Conservation (phyloP, 2,888 invertebrate species). For the Acronicta psi region DNA sequence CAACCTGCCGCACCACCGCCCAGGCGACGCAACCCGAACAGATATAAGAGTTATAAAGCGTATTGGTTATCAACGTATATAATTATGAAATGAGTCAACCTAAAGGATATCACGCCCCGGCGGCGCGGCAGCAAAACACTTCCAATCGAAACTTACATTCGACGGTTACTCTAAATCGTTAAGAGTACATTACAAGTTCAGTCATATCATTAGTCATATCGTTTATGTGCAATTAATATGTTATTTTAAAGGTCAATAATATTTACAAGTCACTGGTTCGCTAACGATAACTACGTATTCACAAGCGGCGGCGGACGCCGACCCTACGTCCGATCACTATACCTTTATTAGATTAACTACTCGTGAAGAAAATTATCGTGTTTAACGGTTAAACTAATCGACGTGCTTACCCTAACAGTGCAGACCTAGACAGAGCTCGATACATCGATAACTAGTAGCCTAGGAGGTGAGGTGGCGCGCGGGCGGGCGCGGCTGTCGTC, state of each 20-base stretch:
- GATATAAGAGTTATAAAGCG: constrained; percentile 84
- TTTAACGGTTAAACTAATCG: constrained; percentile 78
- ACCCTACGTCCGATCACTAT: constrained; percentile 68
- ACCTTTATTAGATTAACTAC: constrained; percentile 72
- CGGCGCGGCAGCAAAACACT: constrained; percentile 70
- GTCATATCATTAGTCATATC: constrained; percentile 86
- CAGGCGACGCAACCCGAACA: constrained; percentile 64
- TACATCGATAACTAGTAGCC: constrained; percentile 61
- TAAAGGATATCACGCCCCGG: constrained; percentile 65
- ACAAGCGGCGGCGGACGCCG: constrained; percentile 69
- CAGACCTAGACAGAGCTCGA: constrained; percentile 68
- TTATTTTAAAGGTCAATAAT: constrained; percentile 69
- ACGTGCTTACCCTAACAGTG: constrained; percentile 76
- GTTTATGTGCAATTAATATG: constrained; percentile 79
- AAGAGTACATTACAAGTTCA: constrained; percentile 72
- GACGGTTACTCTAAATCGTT: constrained; percentile 75
- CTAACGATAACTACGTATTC: constrained; percentile 79
- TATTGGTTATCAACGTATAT: constrained; percentile 81
- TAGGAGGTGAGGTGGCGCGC: constrained; percentile 54
- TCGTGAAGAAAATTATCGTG: constrained; percentile 77
- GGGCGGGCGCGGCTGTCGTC: constrained; percentile 73
- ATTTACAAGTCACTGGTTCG: constrained; percentile 81
- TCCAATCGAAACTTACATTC: constrained; percentile 75
- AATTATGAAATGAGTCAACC: constrained; percentile 73
- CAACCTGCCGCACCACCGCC: constrained; percentile 72